Base-by-base conservation (phyloP, 2,888 invertebrate species). In the Drosophila birchii region DNA sequence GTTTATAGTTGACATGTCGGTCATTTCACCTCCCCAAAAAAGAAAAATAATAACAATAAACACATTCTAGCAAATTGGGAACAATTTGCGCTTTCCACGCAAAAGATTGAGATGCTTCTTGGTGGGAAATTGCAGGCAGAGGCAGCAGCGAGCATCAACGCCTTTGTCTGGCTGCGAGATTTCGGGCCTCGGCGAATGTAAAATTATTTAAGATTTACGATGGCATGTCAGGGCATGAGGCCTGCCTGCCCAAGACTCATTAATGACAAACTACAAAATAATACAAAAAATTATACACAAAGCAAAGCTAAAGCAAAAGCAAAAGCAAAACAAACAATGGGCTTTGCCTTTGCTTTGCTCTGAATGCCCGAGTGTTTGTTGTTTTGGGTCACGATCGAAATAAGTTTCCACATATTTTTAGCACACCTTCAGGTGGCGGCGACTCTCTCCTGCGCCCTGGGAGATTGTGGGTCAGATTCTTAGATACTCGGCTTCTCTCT, bases 341-440 rank as follows among this genome's bases (percentile, higher is more conserved):
- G 71, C 62, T 45, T 26, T 45, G 67, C 55, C 5, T 55, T 47
- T 62, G 70, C 45, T 47, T 23, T 53, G 51, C 56, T 71, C 74
- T 63, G 29, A 38, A 43, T 66, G 66, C 67, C 68, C 55, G 58
- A 72, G 68, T 75, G 63, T 69, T 62, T 70, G 63, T 57, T 36
- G 64, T 81, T 85, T 81, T 63, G 80, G 81, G 77, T 77, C 81
- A 47, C 32, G 41, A 60, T 43, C 56, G 16, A 45, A 29, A 64
- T 53, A 44, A 58, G 54, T 44, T 44, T 60, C 41, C 18, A 68
- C 44, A 66, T 78, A 86, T 84, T 86, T 86, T 80, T 84, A 81
- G 84, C 78, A 53, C 64, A 49, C 55, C 62, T 80, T 84, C 81
- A 84, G 81, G 81, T 83, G 80, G 66, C 2, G 29, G 8, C 49